These are phyloP conservation scores for Listronotus oregonensis DNA, from an alignment of 1,140 invertebrate genomes.

Conservation along the genomic window DNA sequence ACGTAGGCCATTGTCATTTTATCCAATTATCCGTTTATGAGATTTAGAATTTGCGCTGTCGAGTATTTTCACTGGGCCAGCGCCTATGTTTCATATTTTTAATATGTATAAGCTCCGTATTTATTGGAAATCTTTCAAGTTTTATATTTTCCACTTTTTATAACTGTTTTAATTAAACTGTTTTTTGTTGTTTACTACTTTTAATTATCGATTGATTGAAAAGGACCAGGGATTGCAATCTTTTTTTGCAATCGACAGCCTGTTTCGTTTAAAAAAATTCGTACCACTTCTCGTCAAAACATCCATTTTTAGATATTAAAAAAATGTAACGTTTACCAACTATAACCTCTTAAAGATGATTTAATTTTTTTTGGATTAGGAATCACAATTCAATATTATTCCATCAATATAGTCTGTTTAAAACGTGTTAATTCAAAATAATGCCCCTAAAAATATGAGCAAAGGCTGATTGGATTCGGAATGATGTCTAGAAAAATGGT, in stretches of 20 bases:
- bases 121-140: conserved; percentile 54
- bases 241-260: conserved; percentile 27
- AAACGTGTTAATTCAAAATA: too few relatives aligned
- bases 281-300: conserved; percentile 8
- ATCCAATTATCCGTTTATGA: conserved; percentile 52
- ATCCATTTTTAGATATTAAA: too few relatives aligned
- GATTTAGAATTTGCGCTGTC: conserved; percentile 51
- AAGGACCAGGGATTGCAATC: conserved; percentile 40
- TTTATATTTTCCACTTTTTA: conserved; percentile 57
- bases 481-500: too few relatives aligned
- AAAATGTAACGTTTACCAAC: too few relatives aligned
- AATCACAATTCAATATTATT: too few relatives aligned
- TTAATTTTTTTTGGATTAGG: too few relatives aligned
- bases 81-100: conserved; percentile 52
- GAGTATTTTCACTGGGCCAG: conserved; percentile 44
- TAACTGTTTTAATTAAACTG: conserved; percentile 51
- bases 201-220: conserved; percentile 30
- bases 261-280: conserved; percentile 32
- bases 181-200: conserved; percentile 50
- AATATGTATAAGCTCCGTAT: conserved; percentile 52
- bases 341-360: too few relatives aligned
- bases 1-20: conserved; percentile 53
- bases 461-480: too few relatives aligned
- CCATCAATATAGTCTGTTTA: too few relatives aligned
- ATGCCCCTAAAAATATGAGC: too few relatives aligned